These are phyloP conservation scores for Mus spicilegus DNA, from an alignment of 2,113 vertebrate species.

Conservation along the genomic window DNA sequence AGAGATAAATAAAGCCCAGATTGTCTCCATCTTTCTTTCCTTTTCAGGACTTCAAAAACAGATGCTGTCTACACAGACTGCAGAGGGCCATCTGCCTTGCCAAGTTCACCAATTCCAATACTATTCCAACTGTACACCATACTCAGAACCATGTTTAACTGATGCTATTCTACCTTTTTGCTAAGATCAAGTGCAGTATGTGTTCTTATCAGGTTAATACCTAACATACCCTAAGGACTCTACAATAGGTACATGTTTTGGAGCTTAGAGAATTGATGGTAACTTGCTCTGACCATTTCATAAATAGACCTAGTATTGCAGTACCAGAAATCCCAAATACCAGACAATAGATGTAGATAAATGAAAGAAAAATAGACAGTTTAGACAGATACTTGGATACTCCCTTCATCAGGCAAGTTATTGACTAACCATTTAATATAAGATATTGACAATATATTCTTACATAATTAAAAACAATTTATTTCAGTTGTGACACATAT, in stretches of 20 bases:
- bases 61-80: background rate
- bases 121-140: background rate
- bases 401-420: background rate
- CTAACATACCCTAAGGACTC: background rate
- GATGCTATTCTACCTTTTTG: background rate
- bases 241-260: background rate
- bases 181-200: background rate
- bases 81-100: background rate
- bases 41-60: background rate
- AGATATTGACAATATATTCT: background rate
- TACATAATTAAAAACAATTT: background rate
- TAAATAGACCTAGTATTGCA: background rate
- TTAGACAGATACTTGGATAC: background rate
- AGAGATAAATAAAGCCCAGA: background rate
- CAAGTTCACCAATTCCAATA: background rate
- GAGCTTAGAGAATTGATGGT: background rate
- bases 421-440: background rate
- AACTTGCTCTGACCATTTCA: background rate
- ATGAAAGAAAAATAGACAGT: background rate
- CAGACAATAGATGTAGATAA: background rate
- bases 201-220: background rate
- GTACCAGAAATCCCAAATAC: background rate
- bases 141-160: background rate
- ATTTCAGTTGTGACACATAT: background rate
- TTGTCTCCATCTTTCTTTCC: background rate